These are phyloP conservation scores for Podotricha telesiphe DNA, from an alignment of 2,888 invertebrate genomes.

Conservation along the genomic window DNA sequence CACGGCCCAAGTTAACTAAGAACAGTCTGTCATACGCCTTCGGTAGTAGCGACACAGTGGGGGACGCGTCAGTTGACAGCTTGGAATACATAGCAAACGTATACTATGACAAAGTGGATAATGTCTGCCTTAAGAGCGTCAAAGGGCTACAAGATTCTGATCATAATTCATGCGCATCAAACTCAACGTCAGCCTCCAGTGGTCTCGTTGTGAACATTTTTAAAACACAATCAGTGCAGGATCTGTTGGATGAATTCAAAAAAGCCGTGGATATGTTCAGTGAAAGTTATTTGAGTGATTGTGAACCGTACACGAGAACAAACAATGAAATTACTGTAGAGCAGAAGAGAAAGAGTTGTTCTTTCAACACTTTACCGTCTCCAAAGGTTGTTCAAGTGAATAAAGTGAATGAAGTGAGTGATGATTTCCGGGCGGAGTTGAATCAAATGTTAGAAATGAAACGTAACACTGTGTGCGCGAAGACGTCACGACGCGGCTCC, in stretches of 20 bases:
- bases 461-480: slow-evolving; percentile 50
- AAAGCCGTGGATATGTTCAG: slow-evolving; percentile 75
- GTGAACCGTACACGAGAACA: slow-evolving; percentile 72
- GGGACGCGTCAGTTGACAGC: slow-evolving; percentile 69
- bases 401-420: slow-evolving; percentile 69
- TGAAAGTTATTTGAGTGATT: slow-evolving; percentile 75
- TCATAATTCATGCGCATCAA: slow-evolving; percentile 65
- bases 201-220: slow-evolving; percentile 64
- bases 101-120: slow-evolving; percentile 67
- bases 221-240: slow-evolving; percentile 66
- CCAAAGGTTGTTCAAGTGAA: slow-evolving; percentile 71
- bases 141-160: slow-evolving; percentile 66
- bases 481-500: slow-evolving; percentile 65
- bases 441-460: slow-evolving; percentile 59
- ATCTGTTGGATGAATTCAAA: slow-evolving; percentile 70
- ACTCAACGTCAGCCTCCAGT: slow-evolving; percentile 67
- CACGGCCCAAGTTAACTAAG: slow-evolving; percentile 50
- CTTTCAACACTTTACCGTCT: slow-evolving; percentile 67
- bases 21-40: slow-evolving; percentile 64
- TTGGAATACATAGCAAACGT: slow-evolving; percentile 70
- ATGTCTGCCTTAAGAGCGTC: slow-evolving; percentile 68
- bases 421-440: slow-evolving; percentile 71
- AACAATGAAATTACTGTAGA: slow-evolving; percentile 50
- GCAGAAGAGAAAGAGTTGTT: slow-evolving; percentile 70
- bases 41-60: slow-evolving; percentile 67